A percentile compares a stretch with the other conserved stretches of the same genome.
phyloP scores from a whole-genome alignment of 1,140 invertebrate species.

The Spodoptera litura region DNA sequence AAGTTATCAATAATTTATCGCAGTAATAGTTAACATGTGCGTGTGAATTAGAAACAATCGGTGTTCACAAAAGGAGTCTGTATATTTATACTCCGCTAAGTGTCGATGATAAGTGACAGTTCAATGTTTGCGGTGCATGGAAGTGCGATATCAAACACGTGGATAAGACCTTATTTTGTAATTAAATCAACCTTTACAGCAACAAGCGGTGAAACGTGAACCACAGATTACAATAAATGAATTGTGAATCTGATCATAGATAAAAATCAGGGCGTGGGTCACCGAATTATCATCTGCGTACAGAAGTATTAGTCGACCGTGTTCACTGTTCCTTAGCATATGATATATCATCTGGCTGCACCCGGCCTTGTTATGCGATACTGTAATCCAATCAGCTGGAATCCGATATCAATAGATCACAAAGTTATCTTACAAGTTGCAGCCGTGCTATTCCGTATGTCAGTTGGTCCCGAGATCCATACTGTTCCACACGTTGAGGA shows the following conservation, averaged over 20 bases:
- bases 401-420: conserved; percentile 71
- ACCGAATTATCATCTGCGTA: conserved; percentile 60
- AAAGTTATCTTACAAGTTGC: conserved; percentile 66
- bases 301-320: conserved; percentile 68
- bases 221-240: conserved; percentile 52
- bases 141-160: conserved; percentile 2
- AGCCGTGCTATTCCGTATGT: conserved; percentile 55
- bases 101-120: conserved; percentile 15
- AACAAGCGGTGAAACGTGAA: conserved; percentile 52
- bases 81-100: not conserved
- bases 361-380: conserved; percentile 79
- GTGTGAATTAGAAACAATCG: conserved; percentile 32
- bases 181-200: conserved; percentile 34
- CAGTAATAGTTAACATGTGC: conserved; percentile 2
- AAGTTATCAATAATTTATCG: not conserved
- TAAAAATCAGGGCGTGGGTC: conserved; percentile 58
- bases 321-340: conserved; percentile 77
- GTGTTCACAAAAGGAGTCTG: conserved; percentile 15
- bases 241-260: conserved; percentile 58
- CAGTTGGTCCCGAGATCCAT: conserved; percentile 64
- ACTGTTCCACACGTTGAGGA: conserved; percentile 62
- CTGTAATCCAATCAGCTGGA: conserved; percentile 72
- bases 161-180: conserved; percentile 9
- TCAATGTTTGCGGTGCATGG: conserved; percentile 15
- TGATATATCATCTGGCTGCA: conserved; percentile 76